Conservation (phyloP, 2,797 vertebrate species). For the Anabas testudineus region DNA sequence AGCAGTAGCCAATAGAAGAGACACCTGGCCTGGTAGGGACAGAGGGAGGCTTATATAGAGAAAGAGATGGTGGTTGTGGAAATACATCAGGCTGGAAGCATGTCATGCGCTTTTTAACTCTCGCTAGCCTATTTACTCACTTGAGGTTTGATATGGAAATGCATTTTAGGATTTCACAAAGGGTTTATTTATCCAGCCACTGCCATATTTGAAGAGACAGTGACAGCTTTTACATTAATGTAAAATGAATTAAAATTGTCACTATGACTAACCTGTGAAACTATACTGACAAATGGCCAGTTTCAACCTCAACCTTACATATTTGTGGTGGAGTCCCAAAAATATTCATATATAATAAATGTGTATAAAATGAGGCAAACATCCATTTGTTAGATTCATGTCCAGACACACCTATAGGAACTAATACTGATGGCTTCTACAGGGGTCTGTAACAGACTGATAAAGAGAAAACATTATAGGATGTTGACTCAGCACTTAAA, state of each 20-base stretch:
- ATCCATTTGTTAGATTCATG: no score
- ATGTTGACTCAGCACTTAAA: not conserved
- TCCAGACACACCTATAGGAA: not conserved
- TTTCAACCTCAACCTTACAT: not conserved
- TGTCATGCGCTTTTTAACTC: conserved; percentile 63
- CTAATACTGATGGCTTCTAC: not conserved
- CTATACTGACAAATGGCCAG: no score
- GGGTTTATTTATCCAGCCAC: conserved; percentile 7
- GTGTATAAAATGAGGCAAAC: not conserved
- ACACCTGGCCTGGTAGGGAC: conserved; percentile 75
- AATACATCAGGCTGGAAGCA: conserved; percentile 69
- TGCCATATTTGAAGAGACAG: conserved; percentile 3
- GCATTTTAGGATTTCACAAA: conserved; percentile 30
- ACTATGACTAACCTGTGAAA: not conserved
- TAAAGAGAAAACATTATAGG: not conserved
- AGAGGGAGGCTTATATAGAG: conserved; percentile 69
- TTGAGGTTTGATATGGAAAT: conserved; percentile 67
- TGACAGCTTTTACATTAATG: not conserved
- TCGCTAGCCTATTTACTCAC: conserved; percentile 49
- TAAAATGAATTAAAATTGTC: not conserved
- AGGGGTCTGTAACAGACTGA: not conserved
- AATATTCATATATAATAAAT: not conserved
- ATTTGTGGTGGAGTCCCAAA: not conserved
- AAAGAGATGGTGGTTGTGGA: conserved; percentile 59
- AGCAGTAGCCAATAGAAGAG: conserved; percentile 68